A percentile compares a stretch with the other conserved stretches of the same genome.
Evolutionary conservation across 1,140 invertebrate genomes (phyloP).

Genomic region (Euborellia annulipes): DNA sequence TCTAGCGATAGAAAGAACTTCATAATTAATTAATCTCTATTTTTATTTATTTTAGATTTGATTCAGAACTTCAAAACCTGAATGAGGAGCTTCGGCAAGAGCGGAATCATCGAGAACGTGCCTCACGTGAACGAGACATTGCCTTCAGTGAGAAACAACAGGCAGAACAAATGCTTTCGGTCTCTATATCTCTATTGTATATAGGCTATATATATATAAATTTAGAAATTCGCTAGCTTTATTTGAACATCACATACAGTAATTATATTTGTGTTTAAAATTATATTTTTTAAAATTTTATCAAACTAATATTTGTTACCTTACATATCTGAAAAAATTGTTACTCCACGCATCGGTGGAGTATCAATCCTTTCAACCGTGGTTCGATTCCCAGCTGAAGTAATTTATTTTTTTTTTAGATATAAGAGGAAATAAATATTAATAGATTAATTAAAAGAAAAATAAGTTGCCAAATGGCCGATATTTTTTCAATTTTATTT

Average conservation of each 20-base stretch:
- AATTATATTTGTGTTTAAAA: background rate
- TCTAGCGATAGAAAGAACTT: background rate
- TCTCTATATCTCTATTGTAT: conserved; percentile 32
- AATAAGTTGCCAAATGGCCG: background rate
- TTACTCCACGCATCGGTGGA: background rate
- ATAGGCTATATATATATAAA: background rate
- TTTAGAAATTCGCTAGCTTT: background rate
- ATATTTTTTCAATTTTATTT: background rate
- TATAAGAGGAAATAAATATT: background rate
- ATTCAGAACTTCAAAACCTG: conserved; percentile 66
- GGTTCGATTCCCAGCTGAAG: too few relatives aligned
- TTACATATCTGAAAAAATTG: background rate
- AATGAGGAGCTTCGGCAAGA: conserved; percentile 74
- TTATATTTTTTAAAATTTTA: background rate
- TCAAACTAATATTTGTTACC: background rate
- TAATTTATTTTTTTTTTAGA: background rate
- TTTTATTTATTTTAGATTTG: conserved; percentile 42
- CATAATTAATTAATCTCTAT: background rate
- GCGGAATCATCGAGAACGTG: conserved; percentile 53
- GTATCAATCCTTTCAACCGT: background rate
- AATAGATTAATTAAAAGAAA: background rate
- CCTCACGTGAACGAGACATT: conserved; percentile 69
- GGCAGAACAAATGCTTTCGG: conserved; percentile 68
- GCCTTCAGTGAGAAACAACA: conserved; percentile 69
- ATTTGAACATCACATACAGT: background rate